Conservation (phyloP, 1,140 invertebrate genomes). For the Orchestia grillus region DNA sequence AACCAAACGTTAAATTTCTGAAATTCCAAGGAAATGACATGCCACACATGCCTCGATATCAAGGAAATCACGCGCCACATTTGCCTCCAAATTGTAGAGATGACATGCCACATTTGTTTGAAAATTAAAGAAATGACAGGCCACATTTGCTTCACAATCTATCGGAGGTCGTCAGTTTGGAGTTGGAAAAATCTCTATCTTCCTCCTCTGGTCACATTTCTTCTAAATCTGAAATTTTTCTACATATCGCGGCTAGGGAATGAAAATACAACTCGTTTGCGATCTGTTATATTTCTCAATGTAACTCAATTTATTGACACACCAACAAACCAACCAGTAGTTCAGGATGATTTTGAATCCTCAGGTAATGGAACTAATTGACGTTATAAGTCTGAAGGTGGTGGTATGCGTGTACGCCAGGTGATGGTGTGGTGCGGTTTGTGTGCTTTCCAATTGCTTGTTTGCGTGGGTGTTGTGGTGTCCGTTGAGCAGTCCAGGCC, state of each 20-base stretch:
- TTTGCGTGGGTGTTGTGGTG: neutral
- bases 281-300: constrained; percentile 39
- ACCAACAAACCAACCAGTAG: neutral
- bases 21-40: too few species aligned
- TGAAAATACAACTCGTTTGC: neutral
- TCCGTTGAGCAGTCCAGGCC: neutral
- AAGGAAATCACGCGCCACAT: too few species aligned
- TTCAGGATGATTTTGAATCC: neutral
- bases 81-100: too few species aligned
- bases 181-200: too few species aligned
- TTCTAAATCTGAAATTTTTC: neutral
- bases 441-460: neutral
- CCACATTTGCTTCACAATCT: too few species aligned
- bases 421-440: neutral
- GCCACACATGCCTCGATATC: too few species aligned
- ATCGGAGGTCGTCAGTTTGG: too few species aligned
- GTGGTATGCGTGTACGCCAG: neutral
- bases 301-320: neutral
- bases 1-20: too few species aligned
- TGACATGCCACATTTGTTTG: too few species aligned
- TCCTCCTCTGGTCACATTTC: too few species aligned
- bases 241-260: neutral
- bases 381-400: neutral
- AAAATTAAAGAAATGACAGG: too few species aligned
- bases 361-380: neutral